These are phyloP conservation scores for Manis crassicaudata DNA, from an alignment of 2,797 vertebrate species.

Conservation along the genomic window DNA sequence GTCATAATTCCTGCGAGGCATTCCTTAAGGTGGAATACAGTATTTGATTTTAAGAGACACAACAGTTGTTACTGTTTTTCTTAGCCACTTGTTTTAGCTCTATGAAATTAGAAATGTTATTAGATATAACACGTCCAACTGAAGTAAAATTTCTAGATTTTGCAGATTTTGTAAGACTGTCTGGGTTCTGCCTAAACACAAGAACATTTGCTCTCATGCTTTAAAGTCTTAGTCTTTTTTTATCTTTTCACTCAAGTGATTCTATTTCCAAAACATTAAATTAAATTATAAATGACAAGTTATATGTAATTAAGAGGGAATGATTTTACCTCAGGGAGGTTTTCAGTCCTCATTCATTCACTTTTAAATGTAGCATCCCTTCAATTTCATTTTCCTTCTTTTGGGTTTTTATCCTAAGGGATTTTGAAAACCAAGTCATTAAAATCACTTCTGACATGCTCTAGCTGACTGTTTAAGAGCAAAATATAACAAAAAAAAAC, in stretches of 20 bases:
- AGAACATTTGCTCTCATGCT: neutral
- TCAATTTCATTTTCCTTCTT: conserved; percentile 10
- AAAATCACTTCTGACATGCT: conserved; percentile 39
- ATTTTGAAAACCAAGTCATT: conserved; percentile 25
- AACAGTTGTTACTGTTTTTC: neutral
- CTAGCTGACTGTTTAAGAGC: conserved; percentile 25
- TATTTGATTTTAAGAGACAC: conserved; percentile 4
- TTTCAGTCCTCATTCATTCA: neutral
- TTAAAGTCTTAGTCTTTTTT: neutral
- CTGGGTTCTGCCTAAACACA: neutral
- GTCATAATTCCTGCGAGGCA: neutral
- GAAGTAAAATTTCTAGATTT: conserved; percentile 30
- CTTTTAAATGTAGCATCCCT: neutral
- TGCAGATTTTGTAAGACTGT: neutral
- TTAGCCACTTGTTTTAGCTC: neutral
- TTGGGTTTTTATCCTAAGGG: neutral
- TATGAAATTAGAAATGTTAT: neutral
- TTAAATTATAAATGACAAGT: neutral
- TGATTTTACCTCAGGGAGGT: neutral
- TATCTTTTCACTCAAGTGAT: conserved; percentile 2
- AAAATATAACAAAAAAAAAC: neutral
- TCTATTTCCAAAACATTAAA: neutral
- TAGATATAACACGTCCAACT: neutral
- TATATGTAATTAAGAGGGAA: neutral
- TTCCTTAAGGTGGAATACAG: neutral